phyloP scores from a whole-genome alignment of 2,888 invertebrate genomes.

The Macrophya alboannulata region DNA sequence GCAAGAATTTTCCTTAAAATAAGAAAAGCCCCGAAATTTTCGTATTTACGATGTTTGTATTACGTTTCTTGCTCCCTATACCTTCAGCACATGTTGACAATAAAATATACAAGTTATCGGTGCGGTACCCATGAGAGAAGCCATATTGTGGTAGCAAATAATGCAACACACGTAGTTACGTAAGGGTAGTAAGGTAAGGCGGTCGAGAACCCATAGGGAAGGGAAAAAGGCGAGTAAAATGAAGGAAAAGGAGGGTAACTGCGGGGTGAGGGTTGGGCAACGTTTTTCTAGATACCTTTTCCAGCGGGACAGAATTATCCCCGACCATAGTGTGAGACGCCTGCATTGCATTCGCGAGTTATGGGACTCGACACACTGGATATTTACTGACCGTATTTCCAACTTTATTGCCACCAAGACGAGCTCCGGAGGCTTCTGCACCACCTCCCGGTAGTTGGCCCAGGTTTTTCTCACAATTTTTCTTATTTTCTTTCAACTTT shows the following conservation, averaged over 20 bases:
- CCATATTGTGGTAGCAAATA: constrained; percentile 49
- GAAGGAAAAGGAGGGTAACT: too few relatives aligned
- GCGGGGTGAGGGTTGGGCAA: neutral
- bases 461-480: constrained; percentile 22
- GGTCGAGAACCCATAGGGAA: neutral
- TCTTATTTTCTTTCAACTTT: constrained; percentile 48
- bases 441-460: constrained; percentile 1
- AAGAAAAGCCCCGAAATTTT: too few relatives aligned
- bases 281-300: constrained; percentile 35
- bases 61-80: constrained; percentile 3
- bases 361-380: constrained; percentile 44
- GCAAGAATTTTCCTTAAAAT: too few relatives aligned
- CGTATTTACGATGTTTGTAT: too few relatives aligned
- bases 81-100: constrained; percentile 19
- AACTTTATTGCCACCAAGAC: constrained; percentile 33
- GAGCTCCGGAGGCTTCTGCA: constrained; percentile 19
- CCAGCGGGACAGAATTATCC: constrained; percentile 42
- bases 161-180: constrained; percentile 44
- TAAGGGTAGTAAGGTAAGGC: constrained; percentile 26
- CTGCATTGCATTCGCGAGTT: constrained; percentile 46
- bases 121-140: neutral
- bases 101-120: constrained; percentile 52
- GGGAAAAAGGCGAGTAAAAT: neutral
- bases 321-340: constrained; percentile 8
- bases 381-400: constrained; percentile 55